A percentile compares a stretch with the other conserved stretches of the same genome.
phyloP scores from a whole-genome alignment of 2,113 vertebrate genomes.

The Pomatostomus ruficeps region DNA sequence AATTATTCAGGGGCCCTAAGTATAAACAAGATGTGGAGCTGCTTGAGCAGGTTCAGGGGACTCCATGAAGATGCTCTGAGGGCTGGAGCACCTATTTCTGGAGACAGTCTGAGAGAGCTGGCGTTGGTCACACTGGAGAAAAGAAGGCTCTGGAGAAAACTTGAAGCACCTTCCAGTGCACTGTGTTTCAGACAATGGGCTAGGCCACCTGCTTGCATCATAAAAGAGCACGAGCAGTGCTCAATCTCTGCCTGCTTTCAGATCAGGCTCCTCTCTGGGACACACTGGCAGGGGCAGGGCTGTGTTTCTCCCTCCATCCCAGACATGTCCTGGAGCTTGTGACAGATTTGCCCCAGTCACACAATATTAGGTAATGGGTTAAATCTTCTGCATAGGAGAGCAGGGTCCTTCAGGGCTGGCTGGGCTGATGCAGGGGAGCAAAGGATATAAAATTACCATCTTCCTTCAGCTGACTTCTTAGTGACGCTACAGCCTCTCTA shows the following conservation, averaged over 20 bases:
- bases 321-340: neutral
- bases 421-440: neutral
- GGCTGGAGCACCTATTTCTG: neutral
- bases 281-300: neutral
- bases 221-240: neutral
- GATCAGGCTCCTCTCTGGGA: neutral
- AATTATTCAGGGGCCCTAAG: neutral
- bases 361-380: neutral
- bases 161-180: neutral
- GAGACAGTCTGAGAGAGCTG: neutral
- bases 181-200: neutral
- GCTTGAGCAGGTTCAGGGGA: neutral
- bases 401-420: neutral
- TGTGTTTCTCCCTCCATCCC: neutral
- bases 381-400: neutral
- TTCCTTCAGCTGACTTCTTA: neutral
- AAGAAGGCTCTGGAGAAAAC: neutral
- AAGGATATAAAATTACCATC: neutral
- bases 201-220: neutral
- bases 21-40: fast-evolving
- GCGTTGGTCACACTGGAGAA: neutral
- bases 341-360: neutral
- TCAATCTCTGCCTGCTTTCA: neutral
- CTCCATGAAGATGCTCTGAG: neutral
- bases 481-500: neutral